Base-by-base conservation (phyloP, 2,888 invertebrate species). In the Rambutsinella grinnellia region DNA sequence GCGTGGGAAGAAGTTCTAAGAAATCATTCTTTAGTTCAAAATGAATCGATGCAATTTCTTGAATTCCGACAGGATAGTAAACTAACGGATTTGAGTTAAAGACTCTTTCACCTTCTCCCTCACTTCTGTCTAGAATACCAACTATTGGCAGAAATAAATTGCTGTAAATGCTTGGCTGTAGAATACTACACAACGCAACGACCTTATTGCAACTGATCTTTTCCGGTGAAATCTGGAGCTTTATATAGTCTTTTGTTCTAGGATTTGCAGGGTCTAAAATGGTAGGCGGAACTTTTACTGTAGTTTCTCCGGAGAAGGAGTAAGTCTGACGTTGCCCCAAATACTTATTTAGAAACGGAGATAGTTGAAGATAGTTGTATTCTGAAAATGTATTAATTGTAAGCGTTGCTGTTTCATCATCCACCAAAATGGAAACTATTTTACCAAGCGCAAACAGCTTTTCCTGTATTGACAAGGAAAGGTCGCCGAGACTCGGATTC, bases 331-430 rank as follows among this genome's bases (percentile, higher is more conserved):
- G 36, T 13, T 36, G 36, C 13, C 13, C 6, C 13, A 36, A 13
- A 13, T 36, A 36, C 5, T 13, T 5, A 8, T 8, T 5, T 13
- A 36, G 13, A 5, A 36, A 8, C 6, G 36, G 36, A 8, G 36
- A 36, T 13, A 36, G 13, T 36, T 5, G 13, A 8, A 36, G 13
- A 13, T 36, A 36, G 5, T 36, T 36, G 36, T 5, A 8, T 5
- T 36, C 13, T 36, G 36, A 36, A 49, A 49, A 49, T 49, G 49
- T 49, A n/a, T 49, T 17, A 5, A 49, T 49, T 49, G 49, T 49
- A 49, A 49, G 19, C 15, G 5, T 5, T 17, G n/a, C 19, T 19
- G 3, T 10, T 54, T 54, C 54, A 21, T 21, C 17, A 23, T 54
- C 54, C 3, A 21, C 5, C 49, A 49, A 15, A 19, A 19, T 19